phyloP scores from a whole-genome alignment of 2,888 invertebrate species.

The Pecten maximus region DNA sequence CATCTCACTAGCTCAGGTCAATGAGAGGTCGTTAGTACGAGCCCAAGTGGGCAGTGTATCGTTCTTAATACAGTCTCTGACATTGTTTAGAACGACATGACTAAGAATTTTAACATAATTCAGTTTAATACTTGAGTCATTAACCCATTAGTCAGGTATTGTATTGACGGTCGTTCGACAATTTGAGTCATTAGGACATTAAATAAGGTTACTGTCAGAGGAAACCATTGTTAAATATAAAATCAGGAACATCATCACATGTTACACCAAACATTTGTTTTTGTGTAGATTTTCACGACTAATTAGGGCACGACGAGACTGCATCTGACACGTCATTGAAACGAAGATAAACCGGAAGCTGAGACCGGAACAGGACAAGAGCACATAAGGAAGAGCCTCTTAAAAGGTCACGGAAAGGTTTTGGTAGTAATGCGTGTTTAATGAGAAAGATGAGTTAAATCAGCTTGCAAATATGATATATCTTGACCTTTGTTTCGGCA shows the following conservation, averaged over 20 bases:
- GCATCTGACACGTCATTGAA: background rate
- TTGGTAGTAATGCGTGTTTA: background rate
- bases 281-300: background rate
- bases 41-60: too few species aligned
- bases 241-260: background rate
- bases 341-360: background rate
- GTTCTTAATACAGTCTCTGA: too few species aligned
- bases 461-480: background rate
- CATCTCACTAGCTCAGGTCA: too few species aligned
- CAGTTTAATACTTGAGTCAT: too few species aligned
- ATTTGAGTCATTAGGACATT: too few species aligned
- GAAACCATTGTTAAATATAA: too few species aligned
- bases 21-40: too few species aligned
- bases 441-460: background rate
- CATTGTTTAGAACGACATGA: too few species aligned
- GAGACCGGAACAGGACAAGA: background rate
- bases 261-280: background rate
- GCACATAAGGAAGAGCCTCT: background rate
- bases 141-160: too few species aligned
- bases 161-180: too few species aligned
- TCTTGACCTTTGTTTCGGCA: slow-evolving; percentile 15
- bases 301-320: background rate
- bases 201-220: too few species aligned
- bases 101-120: too few species aligned
- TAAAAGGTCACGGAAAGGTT: background rate